Base-by-base conservation (phyloP, 92 coral and sea anemone genomes). In the Micromussa lordhowensis region DNA sequence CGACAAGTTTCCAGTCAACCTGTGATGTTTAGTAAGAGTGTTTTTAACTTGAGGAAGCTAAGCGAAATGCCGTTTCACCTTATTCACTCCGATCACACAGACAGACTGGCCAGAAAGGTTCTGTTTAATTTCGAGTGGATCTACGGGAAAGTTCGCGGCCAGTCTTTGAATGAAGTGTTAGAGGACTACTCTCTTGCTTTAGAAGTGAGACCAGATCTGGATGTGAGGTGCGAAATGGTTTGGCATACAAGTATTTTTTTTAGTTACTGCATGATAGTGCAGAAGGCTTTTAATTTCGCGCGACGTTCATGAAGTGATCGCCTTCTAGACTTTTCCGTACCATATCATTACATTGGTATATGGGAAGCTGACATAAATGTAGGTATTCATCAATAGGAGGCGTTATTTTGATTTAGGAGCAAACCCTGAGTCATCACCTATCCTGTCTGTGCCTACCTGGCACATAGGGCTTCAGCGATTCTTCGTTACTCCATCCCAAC, bases 71-170 rank as follows among this genome's bases (percentile, higher is more conserved):
- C 98, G 10, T 92, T 70, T 82, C 98, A 95, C 55, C 89, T 95
- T 36, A 88, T 89, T 53, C 69, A 85, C 79, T 92, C 96, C 1
- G 92, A 89, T 61, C 78, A 71, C 69, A 38, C 77, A 13, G 89
- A 86, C 2, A 84, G 59, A 44, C 90, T 95, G 51, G 84, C 90
- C 57, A 85, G 87, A 17, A 91, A 95, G 40, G 89, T 95, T 17
- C 75, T 95, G 16, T 95, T 95, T 66, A 92, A 95, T 83, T 95
- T 93, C 79, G 98, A 95, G 75, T 95, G 98, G 98, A 78, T 95
- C 64, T 77, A 86, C 76, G 92, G 91, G 29, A 95, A 95, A 82
- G 54, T 92, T 26, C 88, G 79, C 26, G 98, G 95, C 16, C 96
- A 95, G 75, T 87, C 96, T 18, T 82, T 95, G 35, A 92, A 90